Evolutionary conservation across 1,140 invertebrate species (phyloP).

Genomic region (Pseudomyrmex dendroicus): DNA sequence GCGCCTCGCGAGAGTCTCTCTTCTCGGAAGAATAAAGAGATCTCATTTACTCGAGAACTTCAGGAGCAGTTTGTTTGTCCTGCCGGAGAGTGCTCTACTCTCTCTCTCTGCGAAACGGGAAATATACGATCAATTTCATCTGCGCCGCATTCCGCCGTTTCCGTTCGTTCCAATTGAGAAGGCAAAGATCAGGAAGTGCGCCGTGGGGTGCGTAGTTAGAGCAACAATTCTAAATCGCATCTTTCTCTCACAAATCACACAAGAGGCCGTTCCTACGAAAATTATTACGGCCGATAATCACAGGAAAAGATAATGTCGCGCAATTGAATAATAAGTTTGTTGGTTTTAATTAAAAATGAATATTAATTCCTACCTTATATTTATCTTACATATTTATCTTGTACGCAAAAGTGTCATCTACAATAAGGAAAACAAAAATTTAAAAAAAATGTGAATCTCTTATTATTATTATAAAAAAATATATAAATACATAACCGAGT

Average conservation of each 20-base stretch:
- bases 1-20: conserved; percentile 2
- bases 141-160: conserved; percentile 7
- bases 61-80: conserved; percentile 38
- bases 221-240: neutral
- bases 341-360: too few species aligned
- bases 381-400: too few species aligned
- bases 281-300: neutral
- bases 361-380: too few species aligned
- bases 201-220: neutral
- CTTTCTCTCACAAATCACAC: too few species aligned
- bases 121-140: conserved; percentile 44
- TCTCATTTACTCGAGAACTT: conserved; percentile 22
- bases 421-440: too few species aligned
- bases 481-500: too few species aligned
- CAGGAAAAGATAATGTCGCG: neutral
- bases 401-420: too few species aligned
- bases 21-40: conserved; percentile 18
- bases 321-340: neutral
- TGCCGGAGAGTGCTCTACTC: neutral
- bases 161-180: conserved; percentile 34
- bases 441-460: too few species aligned
- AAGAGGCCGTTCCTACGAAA: neutral
- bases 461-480: too few species aligned
- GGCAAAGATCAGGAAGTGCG: conserved; percentile 9
- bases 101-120: conserved; percentile 14